These are phyloP conservation scores for Cremastinae sp. DNA, from an alignment of 2,888 invertebrate genomes.

Conservation along the genomic window DNA sequence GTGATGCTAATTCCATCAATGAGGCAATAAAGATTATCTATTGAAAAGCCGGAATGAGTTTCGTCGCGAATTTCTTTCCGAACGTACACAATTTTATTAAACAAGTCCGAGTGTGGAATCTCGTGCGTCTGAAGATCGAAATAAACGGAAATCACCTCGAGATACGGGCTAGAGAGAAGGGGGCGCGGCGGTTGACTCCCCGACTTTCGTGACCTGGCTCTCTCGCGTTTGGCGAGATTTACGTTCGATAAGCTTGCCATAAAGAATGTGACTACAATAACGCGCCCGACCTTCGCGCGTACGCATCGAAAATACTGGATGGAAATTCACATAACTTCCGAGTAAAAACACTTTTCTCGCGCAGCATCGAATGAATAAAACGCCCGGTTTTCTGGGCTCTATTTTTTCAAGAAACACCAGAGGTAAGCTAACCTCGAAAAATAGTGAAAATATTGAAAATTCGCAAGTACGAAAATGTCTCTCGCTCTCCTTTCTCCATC, in stretches of 20 bases:
- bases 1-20: too few species aligned
- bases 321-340: not conserved
- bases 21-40: too few species aligned
- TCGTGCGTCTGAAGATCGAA: too few species aligned
- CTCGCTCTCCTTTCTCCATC: too few species aligned
- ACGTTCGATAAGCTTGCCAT: conserved; percentile 30
- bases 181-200: conserved; percentile 24
- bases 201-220: conserved; percentile 44
- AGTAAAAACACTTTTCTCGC: not conserved
- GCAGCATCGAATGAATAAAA: not conserved
- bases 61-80: too few species aligned
- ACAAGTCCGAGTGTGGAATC: too few species aligned
- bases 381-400: too few species aligned
- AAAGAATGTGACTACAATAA: conserved; percentile 35
- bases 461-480: too few species aligned
- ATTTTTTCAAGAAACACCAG: not conserved
- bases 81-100: too few species aligned
- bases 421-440: not conserved
- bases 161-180: not conserved
- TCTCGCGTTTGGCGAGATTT: conserved; percentile 27
- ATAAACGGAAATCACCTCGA: too few species aligned
- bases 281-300: not conserved
- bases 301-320: not conserved
- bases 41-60: too few species aligned
- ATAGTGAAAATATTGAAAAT: not conserved